Evolutionary conservation across 2,113 vertebrate species (phyloP).

Genomic region (Corythornis madagascariensis): DNA sequence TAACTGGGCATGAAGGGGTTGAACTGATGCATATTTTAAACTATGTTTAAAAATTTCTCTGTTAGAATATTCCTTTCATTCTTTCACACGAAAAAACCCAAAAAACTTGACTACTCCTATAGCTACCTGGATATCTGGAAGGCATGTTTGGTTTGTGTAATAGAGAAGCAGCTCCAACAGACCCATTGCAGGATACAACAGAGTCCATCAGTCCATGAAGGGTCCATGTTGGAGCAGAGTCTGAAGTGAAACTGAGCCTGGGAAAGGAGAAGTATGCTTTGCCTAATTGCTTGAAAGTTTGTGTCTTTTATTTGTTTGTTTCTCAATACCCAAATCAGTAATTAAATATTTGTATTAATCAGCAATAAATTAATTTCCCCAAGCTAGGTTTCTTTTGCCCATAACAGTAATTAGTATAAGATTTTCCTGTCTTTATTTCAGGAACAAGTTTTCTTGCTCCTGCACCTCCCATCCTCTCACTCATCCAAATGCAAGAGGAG

Average conservation of each 20-base stretch:
- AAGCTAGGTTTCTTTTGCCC: not conserved
- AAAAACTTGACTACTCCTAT: not conserved
- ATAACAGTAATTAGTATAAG: not conserved
- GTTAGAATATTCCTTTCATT: not conserved
- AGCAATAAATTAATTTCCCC: not conserved
- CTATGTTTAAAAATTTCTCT: not conserved
- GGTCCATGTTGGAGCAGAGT: fast-evolving
- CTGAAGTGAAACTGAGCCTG: not conserved
- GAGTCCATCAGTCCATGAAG: not conserved
- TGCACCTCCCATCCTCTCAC: not conserved
- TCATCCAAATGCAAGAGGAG: not conserved
- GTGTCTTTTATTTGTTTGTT: not conserved
- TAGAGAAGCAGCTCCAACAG: not conserved
- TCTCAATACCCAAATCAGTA: not conserved
- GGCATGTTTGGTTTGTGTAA: not conserved
- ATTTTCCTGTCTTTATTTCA: not conserved
- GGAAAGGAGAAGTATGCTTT: not conserved
- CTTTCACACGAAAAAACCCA: not conserved
- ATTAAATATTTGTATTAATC: not conserved
- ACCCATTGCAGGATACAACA: not conserved
- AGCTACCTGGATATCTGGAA: not conserved
- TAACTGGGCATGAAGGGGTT: not conserved
- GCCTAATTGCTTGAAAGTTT: not conserved
- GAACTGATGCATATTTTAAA: not conserved
- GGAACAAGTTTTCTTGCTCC: not conserved